Evolutionary conservation across 2,113 vertebrate genomes (phyloP).

Genomic region (Eretmochelys imbricata): DNA sequence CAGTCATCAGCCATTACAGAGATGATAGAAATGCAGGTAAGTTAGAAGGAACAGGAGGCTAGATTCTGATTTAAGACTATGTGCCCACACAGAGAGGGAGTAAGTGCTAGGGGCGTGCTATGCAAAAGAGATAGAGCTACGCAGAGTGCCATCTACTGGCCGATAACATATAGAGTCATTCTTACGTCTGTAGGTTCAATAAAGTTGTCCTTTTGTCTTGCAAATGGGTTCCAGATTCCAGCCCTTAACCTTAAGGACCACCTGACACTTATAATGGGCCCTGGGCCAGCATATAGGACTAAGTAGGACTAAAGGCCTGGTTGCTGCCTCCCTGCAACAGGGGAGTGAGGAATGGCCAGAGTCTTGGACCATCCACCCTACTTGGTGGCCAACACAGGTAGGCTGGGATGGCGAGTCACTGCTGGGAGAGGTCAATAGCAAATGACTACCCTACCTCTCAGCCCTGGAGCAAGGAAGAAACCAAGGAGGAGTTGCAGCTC

Average conservation of each 20-base stretch:
- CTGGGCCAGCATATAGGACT: neutral
- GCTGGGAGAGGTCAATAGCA: neutral
- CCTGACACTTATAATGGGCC: neutral
- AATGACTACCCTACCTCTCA: neutral
- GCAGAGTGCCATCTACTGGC: neutral
- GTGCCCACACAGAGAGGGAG: neutral
- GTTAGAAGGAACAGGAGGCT: neutral
- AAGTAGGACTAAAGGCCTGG: neutral
- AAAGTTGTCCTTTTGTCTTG: neutral
- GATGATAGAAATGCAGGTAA: neutral
- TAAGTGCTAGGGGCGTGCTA: neutral
- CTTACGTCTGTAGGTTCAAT: neutral
- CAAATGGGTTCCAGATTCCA: neutral
- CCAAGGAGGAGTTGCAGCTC: neutral
- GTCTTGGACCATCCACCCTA: neutral
- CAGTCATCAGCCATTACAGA: conserved; percentile 2
- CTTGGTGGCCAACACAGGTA: neutral
- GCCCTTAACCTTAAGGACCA: neutral
- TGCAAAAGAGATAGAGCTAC: neutral
- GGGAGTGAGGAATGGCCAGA: neutral
- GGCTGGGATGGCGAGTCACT: neutral
- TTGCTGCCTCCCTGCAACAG: neutral
- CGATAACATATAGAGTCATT: neutral
- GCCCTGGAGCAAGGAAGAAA: neutral
- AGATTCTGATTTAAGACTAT: neutral